phyloP scores from a whole-genome alignment of 2,113 vertebrate species.

The Salvelinus sp. region DNA sequence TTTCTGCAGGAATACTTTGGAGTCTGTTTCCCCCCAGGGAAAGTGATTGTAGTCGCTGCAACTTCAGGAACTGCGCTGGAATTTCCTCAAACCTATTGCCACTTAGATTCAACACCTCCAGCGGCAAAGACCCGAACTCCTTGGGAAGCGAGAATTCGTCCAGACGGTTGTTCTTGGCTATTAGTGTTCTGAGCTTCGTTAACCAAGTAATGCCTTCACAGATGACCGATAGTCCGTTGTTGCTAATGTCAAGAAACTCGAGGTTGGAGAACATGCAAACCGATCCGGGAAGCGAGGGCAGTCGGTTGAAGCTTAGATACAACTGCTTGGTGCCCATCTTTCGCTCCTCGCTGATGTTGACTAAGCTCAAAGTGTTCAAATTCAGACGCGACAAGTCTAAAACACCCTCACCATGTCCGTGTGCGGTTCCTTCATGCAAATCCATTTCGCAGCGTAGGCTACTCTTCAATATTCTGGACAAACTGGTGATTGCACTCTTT shows the following conservation, averaged over 20 bases:
- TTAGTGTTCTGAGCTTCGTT: constrained; percentile 79
- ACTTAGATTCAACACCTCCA: constrained; percentile 92
- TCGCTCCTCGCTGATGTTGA: constrained; percentile 70
- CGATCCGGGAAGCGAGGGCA: constrained; percentile 74
- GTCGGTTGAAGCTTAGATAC: constrained; percentile 81
- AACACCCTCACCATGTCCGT: constrained; percentile 58
- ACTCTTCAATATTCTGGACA: neutral
- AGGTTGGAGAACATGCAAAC: constrained; percentile 82
- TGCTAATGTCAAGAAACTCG: constrained; percentile 90
- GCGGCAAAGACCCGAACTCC: constrained; percentile 78
- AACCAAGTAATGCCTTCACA: constrained; percentile 81
- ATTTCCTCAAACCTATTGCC: constrained; percentile 91
- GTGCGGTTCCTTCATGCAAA: constrained; percentile 50
- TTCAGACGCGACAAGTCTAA: constrained; percentile 79
- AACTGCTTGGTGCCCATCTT: constrained; percentile 77
- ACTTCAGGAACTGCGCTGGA: constrained; percentile 79
- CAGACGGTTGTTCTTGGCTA: constrained; percentile 95
- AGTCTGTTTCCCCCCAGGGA: constrained; percentile 95
- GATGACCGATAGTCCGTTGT: constrained; percentile 81
- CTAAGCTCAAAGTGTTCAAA: constrained; percentile 65
- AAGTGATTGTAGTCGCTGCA: constrained; percentile 86
- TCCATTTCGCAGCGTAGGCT: constrained; percentile 67
- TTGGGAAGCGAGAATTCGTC: constrained; percentile 89
- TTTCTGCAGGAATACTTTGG: constrained; percentile 86
- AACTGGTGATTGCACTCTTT: neutral